Evolutionary conservation across 2,113 vertebrate genomes (phyloP).

Genomic region (Kryptolebias marmoratus): DNA sequence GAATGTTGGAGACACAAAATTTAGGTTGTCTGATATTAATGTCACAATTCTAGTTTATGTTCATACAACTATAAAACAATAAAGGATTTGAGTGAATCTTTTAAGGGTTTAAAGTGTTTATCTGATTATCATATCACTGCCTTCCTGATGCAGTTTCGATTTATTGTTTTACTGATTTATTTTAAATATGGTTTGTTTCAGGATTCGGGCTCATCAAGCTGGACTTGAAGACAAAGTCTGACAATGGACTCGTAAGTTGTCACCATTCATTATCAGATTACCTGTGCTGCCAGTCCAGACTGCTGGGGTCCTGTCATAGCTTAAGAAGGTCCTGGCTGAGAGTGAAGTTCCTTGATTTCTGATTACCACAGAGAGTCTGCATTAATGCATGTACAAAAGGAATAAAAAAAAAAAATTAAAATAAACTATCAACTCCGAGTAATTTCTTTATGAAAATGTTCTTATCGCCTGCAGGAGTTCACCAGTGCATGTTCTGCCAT

Average conservation of each 20-base stretch:
- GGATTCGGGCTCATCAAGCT: conserved; percentile 97
- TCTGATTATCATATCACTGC: neutral
- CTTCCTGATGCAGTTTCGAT: neutral
- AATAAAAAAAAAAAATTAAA: too few species aligned
- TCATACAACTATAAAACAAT: neutral
- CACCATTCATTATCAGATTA: conserved; percentile 32
- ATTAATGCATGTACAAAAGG: too few species aligned
- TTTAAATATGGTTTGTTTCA: conserved; percentile 64
- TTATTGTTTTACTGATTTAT: neutral
- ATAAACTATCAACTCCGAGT: neutral
- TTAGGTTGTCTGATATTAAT: neutral
- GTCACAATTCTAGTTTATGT: neutral
- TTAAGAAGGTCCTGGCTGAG: conserved; percentile 30
- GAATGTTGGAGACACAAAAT: too few species aligned
- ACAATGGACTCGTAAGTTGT: conserved; percentile 94
- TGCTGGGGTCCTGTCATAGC: conserved; percentile 15
- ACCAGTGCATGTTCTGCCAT: conserved; percentile 95
- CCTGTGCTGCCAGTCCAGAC: conserved; percentile 3
- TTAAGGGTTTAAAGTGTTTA: neutral
- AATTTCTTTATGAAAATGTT: neutral
- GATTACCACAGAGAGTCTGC: neutral
- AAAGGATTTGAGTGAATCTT: neutral
- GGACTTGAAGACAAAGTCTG: conserved; percentile 96
- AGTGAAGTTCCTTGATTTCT: conserved; percentile 16
- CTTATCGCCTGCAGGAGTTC: conserved; percentile 86